These are phyloP conservation scores for Tipula vernalis DNA, from an alignment of 2,888 invertebrate genomes.

Conservation along the genomic window DNA sequence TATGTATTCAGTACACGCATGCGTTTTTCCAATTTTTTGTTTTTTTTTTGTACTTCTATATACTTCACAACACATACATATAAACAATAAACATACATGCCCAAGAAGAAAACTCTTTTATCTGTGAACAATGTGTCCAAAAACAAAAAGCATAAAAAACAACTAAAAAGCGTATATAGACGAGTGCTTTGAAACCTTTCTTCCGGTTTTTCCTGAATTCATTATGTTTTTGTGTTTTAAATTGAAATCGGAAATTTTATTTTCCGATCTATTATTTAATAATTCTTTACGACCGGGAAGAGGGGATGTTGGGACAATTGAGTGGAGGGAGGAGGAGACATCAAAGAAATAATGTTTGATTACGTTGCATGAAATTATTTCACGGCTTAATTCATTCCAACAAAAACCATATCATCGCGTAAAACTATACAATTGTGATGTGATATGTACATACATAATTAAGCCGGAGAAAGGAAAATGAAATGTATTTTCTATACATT, in stretches of 20 bases:
- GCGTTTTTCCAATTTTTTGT: background rate
- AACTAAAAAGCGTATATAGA: too few relatives aligned
- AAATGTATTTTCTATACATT: background rate
- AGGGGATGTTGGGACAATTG: background rate
- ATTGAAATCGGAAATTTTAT: background rate
- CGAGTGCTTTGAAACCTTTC: background rate
- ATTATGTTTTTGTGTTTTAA: background rate
- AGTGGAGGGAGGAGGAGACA: background rate
- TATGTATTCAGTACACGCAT: background rate
- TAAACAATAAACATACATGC: background rate
- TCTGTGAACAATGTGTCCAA: background rate
- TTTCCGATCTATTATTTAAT: background rate
- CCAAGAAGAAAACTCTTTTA: background rate
- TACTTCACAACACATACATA: too few relatives aligned
- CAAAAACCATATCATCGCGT: background rate
- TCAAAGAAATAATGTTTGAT: background rate
- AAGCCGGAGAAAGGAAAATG: background rate
- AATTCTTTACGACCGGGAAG: background rate
- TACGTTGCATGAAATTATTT: background rate
- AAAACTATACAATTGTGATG: background rate
- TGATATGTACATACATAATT: background rate
- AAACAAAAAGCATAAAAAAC: background rate
- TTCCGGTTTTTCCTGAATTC: background rate
- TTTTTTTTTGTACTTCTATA: background rate
- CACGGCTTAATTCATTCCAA: background rate